Base-by-base conservation (phyloP, 2,888 invertebrate species). In the Lycia hirtaria region DNA sequence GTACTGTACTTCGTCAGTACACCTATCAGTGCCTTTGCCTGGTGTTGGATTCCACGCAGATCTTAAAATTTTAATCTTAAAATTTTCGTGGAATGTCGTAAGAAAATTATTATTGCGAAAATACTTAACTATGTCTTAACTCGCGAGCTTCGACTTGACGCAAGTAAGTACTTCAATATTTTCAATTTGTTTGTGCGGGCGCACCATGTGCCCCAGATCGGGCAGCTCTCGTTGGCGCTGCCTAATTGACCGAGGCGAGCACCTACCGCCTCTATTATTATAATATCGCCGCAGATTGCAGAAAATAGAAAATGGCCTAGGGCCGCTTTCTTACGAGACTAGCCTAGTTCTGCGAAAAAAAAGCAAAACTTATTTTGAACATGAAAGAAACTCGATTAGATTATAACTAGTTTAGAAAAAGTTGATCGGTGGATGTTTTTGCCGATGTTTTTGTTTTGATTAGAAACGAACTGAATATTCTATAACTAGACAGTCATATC, bases 291-390 rank as follows among this genome's bases (percentile, higher is more conserved):
- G 73, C 76, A 85, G 83, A 86, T 88, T 88, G 82, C 79, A 85
- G 81, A 85, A 88, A 88, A 88, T 87, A 86, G 88, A 87, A 88
- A 89, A 86, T 81, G 78, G 82, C 81, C 70, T 80, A 85, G 85
- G 86, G 88, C 83, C 81, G 80, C 88, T 89, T 88, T 89, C 88
- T 85, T 87, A 71, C 71, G 56, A 76, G 76, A 68, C 68, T 68
- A 64, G 68, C 57, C 57, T 72, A 83, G 80, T 79, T 87, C 72
- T 65, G 69, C 7, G 68, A 70, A 66, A 60, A 68, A 58, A 50
- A 68, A 76, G 79, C 71, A 78, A 76, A 75, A 71, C 68, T 65
- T 68, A 64, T 68, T 62, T 47, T 60, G 35, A n/a, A 51, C 32
- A 22, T 37, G 43, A 32, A 44, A 49, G 14, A 41, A 47, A 30